Conservation (phyloP, 1,140 invertebrate species). For the Eumaeus atala region DNA sequence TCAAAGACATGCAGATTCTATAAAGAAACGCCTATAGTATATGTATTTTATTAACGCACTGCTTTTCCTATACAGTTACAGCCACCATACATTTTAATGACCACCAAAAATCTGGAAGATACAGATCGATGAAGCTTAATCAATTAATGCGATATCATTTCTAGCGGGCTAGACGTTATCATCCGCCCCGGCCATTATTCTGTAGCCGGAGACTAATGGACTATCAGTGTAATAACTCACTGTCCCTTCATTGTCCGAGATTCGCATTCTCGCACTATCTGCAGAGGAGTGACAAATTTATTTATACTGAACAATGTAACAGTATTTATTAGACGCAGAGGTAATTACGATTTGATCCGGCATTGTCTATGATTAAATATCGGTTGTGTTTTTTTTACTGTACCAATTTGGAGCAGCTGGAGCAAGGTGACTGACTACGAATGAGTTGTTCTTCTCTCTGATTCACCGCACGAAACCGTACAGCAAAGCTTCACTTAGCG, state of each 20-base stretch:
- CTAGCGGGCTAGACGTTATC: slow-evolving; percentile 34
- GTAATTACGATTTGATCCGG: slow-evolving; percentile 47
- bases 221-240: slow-evolving; percentile 57
- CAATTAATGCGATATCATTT: slow-evolving; percentile 32
- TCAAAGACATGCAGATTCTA: too few species aligned
- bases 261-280: slow-evolving; percentile 60
- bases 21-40: background rate
- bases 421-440: too few species aligned
- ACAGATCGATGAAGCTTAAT: background rate
- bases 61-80: background rate
- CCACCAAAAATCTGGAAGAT: background rate
- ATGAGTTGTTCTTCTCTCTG: too few species aligned
- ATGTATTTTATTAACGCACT: too few species aligned
- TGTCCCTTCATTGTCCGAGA: slow-evolving; percentile 54
- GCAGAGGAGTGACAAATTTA: slow-evolving; percentile 64
- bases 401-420: too few species aligned
- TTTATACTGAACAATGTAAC: slow-evolving; percentile 49
- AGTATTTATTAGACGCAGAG: slow-evolving; percentile 42
- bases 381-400: too few species aligned
- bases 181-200: slow-evolving; percentile 50
- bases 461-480: too few species aligned
- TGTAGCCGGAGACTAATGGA: slow-evolving; percentile 58
- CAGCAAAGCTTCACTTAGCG: too few species aligned
- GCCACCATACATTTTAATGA: too few species aligned
- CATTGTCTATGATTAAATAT: background rate